Base-by-base conservation (phyloP, 2,113 vertebrate species). In the Sceloporus undulatus region DNA sequence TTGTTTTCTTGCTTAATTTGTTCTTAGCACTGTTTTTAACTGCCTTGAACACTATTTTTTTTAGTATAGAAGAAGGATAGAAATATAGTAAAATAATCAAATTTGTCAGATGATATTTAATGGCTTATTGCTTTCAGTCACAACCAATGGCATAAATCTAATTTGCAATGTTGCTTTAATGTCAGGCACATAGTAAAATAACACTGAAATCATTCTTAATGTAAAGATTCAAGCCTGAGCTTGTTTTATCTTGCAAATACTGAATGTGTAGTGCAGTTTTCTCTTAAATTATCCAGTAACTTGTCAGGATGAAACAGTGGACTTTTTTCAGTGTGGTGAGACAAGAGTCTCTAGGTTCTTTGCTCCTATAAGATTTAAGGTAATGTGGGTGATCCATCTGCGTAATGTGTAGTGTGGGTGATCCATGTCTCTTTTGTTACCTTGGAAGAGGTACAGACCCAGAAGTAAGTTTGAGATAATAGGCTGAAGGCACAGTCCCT, bases 381-480 rank as follows among this genome's bases (percentile, higher is more conserved):
- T n/a, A 7, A 92, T 23, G 3, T 88, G 85, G 93, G 92, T 52
- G 79, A 95, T 90, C 88, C 83, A 59, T 79, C 76, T 29, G n/a
- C 68, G 76, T 74, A 80, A 91, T 27, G 3, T 89, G 84, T 62
- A 78, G 91, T 16, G 4, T 86, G 85, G 93, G 93, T 56, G 78
- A 95, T 91, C 88, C 82, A 68, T 86, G 93, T 85, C 87, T 92
- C 87, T 88, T 48, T 2, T 6, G 96, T 97, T 94, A 94, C 97
- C 96, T 92, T 95, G 96, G 96, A 91, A 90, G 94, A 91, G 62
- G 87, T 96, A 96, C 88, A 94, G 96, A 93, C 95, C 93, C 96
- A 93, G 95, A 96, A 97, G 84, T 89, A 96, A 97, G 87, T 94
- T 25, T 40, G 52, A 90, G 87, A 97, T 91, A 96, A 96, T 92